Evolutionary conservation across 2,113 vertebrate genomes (phyloP).

Genomic region (Oryzias curvinotus): DNA sequence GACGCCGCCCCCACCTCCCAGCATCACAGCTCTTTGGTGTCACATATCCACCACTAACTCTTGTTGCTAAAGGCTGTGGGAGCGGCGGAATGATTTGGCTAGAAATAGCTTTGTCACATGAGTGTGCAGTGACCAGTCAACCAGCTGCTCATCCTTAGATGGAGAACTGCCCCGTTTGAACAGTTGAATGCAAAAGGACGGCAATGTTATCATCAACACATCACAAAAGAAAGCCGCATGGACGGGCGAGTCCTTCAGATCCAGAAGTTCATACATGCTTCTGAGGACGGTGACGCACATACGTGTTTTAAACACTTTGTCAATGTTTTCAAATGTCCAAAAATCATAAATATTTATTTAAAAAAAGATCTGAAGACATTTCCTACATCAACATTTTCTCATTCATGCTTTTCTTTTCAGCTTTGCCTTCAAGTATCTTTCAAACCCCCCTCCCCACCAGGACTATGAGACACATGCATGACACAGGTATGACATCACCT

Average conservation of each 20-base stretch:
- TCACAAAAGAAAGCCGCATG: neutral
- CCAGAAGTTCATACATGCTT: conserved; percentile 5
- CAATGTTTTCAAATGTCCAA: too few species aligned
- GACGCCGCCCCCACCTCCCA: conserved; percentile 32
- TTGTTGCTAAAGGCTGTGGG: conserved; percentile 59
- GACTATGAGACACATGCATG: neutral
- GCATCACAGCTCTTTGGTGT: conserved; percentile 57
- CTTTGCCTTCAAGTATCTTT: too few species aligned
- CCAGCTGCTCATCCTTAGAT: conserved; percentile 73
- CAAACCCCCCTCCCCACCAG: too few species aligned
- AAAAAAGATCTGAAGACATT: too few species aligned
- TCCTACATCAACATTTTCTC: too few species aligned
- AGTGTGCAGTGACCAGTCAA: conserved; percentile 53
- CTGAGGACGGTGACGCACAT: too few species aligned
- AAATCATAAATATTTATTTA: too few species aligned
- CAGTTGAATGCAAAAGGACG: conserved; percentile 35
- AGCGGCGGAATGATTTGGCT: conserved; percentile 64
- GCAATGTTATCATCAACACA: conserved; percentile 18
- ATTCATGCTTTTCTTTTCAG: too few species aligned
- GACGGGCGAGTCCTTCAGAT: conserved; percentile 11
- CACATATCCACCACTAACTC: conserved; percentile 61
- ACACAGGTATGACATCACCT: conserved; percentile 22
- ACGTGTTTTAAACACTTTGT: too few species aligned
- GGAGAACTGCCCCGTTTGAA: conserved; percentile 39
- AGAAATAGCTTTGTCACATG: conserved; percentile 76